Percentiles rank a stretch among this genome's conserved stretches.
These are phyloP conservation scores for Baccha elongata DNA, from an alignment of 2,888 invertebrate species.

Conservation along the genomic window DNA sequence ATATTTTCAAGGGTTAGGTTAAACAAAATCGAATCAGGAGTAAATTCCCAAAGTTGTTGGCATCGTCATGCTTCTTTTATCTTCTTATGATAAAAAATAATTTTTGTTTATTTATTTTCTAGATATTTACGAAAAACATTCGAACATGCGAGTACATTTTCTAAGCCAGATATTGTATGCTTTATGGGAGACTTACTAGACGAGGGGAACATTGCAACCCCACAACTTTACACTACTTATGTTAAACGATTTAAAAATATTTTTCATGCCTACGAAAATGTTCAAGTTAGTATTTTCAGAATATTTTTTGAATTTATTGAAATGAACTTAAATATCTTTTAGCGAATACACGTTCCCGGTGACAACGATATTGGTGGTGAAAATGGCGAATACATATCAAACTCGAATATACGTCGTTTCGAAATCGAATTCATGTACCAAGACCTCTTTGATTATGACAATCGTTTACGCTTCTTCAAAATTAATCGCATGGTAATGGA, in stretches of 20 bases:
- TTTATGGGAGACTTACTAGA: slow-evolving; percentile 98
- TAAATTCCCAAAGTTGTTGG: too few species aligned
- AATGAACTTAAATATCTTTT: slow-evolving; percentile 73
- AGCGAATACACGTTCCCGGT: slow-evolving; percentile 95
- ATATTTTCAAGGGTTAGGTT: too few species aligned
- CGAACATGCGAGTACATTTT: slow-evolving; percentile 86
- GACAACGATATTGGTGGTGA: slow-evolving; percentile 99
- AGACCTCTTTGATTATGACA: slow-evolving; percentile 85
- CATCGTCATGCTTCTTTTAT: too few species aligned
- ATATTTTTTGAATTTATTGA: neutral
- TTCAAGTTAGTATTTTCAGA: slow-evolving; percentile 75
- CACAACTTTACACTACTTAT: slow-evolving; percentile 89
- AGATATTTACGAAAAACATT: slow-evolving; percentile 92
- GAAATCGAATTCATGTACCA: slow-evolving; percentile 89
- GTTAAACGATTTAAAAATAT: slow-evolving; percentile 88
- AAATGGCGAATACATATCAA: slow-evolving; percentile 86
- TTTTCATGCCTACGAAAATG: slow-evolving; percentile 79
- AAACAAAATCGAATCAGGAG: too few species aligned
- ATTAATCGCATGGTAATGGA: slow-evolving; percentile 87
- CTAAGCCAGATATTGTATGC: slow-evolving; percentile 91
- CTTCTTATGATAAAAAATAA: too few species aligned
- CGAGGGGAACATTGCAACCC: slow-evolving; percentile 92
- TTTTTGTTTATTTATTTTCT: neutral
- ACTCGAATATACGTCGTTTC: slow-evolving; percentile 88
- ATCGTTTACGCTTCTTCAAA: slow-evolving; percentile 87